Evolutionary conservation across 92 coral and sea anemone genomes (phyloP).

Genomic region (Palythoa caribaeorum): DNA sequence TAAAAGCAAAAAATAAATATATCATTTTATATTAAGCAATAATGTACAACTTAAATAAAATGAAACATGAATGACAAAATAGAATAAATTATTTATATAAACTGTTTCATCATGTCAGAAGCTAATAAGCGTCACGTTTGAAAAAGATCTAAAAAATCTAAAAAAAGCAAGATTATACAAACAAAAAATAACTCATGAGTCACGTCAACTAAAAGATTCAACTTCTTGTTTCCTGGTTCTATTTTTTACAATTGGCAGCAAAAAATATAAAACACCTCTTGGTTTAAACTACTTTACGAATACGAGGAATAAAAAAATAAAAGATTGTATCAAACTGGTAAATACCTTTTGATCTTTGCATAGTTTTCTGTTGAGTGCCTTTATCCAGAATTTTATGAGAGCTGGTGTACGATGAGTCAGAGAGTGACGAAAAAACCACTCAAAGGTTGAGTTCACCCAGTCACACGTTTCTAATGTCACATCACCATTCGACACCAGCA

Average conservation of each 20-base stretch:
- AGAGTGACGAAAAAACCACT: conserved; percentile 84
- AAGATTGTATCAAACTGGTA: conserved; percentile 17
- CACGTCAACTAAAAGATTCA: no score
- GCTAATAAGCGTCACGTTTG: not conserved
- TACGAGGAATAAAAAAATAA: not conserved
- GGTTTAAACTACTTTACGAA: not conserved
- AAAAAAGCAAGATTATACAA: not conserved
- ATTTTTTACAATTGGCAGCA: not conserved
- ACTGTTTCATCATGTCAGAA: not conserved
- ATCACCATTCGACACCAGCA: conserved; percentile 74
- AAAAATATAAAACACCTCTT: not conserved
- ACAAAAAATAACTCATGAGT: no score
- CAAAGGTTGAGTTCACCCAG: conserved; percentile 89
- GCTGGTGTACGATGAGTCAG: conserved; percentile 76
- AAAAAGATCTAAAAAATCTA: not conserved
- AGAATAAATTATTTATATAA: not conserved
- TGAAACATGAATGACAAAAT: not conserved
- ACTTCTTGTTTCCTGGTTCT: not conserved
- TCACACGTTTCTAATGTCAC: conserved; percentile 93
- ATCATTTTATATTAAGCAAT: not conserved
- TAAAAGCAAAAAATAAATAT: not conserved
- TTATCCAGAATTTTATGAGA: conserved; percentile 83
- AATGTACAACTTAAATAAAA: not conserved
- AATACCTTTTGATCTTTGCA: conserved; percentile 85
- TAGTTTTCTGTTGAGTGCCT: conserved; percentile 85